phyloP scores from a whole-genome alignment of 1,140 invertebrate species.

The Brachionus rotundiformis region DNA sequence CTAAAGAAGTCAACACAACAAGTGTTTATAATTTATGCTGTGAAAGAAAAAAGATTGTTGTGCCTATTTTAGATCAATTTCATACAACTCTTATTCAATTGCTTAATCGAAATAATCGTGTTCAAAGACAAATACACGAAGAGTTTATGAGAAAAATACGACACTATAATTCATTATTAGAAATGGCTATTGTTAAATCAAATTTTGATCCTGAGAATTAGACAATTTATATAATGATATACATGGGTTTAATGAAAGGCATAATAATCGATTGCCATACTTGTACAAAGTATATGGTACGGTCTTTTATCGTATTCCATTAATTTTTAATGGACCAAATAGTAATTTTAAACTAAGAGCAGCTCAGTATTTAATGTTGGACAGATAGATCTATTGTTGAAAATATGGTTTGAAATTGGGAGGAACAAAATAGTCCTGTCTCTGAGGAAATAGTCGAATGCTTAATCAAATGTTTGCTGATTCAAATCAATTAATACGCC shows the following conservation, averaged over 20 bases:
- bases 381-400: not conserved
- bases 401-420: not conserved
- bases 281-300: not conserved
- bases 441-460: not conserved
- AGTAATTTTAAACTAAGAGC: not conserved
- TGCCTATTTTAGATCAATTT: too few relatives aligned
- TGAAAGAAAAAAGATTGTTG: too few relatives aligned
- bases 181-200: not conserved
- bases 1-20: too few relatives aligned
- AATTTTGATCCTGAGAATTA: too few relatives aligned
- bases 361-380: not conserved
- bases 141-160: too few relatives aligned
- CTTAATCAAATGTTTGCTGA: too few relatives aligned
- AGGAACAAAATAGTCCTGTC: not conserved
- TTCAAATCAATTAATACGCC: not conserved
- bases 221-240: not conserved
- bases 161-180: not conserved
- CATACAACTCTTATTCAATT: too few relatives aligned
- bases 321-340: not conserved
- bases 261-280: not conserved
- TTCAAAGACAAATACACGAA: too few relatives aligned
- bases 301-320: not conserved
- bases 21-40: too few relatives aligned
- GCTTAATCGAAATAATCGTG: too few relatives aligned
- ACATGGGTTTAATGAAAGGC: not conserved